Conservation (phyloP, 2,797 vertebrate species). For the Sternotherus odoratus region DNA sequence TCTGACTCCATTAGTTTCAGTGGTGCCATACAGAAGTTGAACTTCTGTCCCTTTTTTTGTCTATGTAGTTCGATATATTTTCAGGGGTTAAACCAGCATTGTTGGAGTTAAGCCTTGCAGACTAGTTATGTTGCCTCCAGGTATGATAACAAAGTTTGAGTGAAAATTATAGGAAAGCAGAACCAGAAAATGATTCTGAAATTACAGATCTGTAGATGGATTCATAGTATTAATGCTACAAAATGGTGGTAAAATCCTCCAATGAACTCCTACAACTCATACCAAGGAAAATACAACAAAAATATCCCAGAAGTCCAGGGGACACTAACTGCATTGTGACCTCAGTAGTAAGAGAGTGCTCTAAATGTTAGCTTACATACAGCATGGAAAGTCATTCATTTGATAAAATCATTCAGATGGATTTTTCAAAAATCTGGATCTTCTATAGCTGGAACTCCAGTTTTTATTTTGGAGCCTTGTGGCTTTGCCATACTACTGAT, state of each 20-base stretch:
- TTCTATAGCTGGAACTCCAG: neutral
- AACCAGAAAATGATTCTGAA: neutral
- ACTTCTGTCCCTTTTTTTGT: neutral
- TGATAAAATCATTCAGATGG: neutral
- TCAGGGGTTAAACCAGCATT: neutral
- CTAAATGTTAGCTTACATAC: neutral
- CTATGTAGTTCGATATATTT: neutral
- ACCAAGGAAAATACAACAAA: slow-evolving; percentile 8
- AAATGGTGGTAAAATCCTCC: slow-evolving; percentile 10
- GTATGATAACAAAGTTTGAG: neutral
- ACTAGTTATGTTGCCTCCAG: neutral
- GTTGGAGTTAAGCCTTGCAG: slow-evolving; percentile 16
- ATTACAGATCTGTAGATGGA: neutral
- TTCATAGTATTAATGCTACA: slow-evolving; percentile 11
- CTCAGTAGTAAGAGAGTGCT: neutral
- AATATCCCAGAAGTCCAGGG: slow-evolving; percentile 23
- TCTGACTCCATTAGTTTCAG: neutral
- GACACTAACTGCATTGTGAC: slow-evolving; percentile 3
- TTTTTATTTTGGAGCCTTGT: neutral
- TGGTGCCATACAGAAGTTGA: neutral
- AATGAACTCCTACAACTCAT: neutral
- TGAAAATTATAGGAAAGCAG: neutral
- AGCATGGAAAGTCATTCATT: neutral
- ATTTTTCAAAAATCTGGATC: neutral
- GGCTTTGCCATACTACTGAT: neutral